phyloP scores from a whole-genome alignment of 2,888 invertebrate genomes.

The Eremobia ochroleuca region DNA sequence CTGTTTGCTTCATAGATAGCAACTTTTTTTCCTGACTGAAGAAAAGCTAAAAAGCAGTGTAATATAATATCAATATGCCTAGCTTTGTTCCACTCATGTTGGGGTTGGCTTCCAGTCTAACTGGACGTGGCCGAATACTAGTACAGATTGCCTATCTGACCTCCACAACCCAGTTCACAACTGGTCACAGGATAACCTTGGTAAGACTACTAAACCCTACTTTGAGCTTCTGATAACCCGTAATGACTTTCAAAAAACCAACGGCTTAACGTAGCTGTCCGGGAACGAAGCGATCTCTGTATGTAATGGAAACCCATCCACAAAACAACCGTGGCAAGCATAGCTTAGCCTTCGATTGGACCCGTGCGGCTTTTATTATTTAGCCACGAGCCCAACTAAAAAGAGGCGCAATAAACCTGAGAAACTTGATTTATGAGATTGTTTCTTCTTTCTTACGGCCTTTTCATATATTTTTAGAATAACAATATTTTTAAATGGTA shows the following conservation, averaged over 20 bases:
- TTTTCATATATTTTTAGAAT: no score
- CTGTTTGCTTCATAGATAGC: neutral
- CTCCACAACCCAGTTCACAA: neutral
- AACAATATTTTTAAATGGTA: no score
- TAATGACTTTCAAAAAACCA: neutral
- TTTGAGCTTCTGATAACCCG: neutral
- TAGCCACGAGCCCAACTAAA: neutral
- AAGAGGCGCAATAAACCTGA: neutral
- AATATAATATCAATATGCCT: no score
- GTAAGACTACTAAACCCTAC: neutral
- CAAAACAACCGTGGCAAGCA: no score
- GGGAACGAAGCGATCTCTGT: no score
- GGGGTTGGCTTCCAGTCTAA: neutral
- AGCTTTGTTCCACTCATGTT: fast-evolving
- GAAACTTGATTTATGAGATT: neutral
- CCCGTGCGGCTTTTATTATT: neutral
- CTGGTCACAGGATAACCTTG: neutral
- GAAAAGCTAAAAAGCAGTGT: neutral
- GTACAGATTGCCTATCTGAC: neutral
- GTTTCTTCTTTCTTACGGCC: no score
- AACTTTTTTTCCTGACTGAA: neutral
- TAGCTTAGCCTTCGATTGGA: no score
- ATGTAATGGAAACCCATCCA: no score
- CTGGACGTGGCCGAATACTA: neutral
- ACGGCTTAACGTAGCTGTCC: neutral